phyloP scores from a whole-genome alignment of 2,113 vertebrate species.

The Gymnarchus niloticus region DNA sequence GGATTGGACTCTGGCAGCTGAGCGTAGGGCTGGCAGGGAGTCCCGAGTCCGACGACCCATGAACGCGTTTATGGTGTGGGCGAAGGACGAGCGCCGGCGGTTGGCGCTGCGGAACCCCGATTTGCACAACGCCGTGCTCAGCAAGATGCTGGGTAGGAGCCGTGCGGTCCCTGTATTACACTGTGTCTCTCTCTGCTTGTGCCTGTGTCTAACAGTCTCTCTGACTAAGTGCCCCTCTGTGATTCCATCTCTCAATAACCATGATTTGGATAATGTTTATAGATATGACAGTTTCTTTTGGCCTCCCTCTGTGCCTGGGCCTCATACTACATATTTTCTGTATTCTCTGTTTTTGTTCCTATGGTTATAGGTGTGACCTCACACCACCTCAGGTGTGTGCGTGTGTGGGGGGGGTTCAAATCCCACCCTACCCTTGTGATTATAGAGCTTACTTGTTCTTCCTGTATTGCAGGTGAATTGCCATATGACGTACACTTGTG shows the following conservation, averaged over 20 bases:
- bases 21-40: conserved; percentile 67
- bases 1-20: conserved; percentile 43
- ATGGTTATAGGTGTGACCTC: no score
- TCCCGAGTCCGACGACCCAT: conserved; percentile 89
- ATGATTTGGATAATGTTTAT: not conserved
- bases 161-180: not conserved
- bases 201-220: not conserved
- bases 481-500: no score
- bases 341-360: not conserved
- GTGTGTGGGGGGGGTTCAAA: not conserved
- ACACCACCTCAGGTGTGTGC: not conserved
- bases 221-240: not conserved
- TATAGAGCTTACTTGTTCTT: no score
- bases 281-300: not conserved
- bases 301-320: not conserved
- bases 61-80: conserved; percentile 87
- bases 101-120: conserved; percentile 89
- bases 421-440: not conserved
- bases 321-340: not conserved
- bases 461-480: no score
- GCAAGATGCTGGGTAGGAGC: conserved; percentile 92
- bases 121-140: conserved; percentile 89
- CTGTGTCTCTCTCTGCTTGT: not conserved
- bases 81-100: conserved; percentile 64
- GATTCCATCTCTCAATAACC: no score